Evolutionary conservation across 1,140 invertebrate species (phyloP).

Genomic region (Paralvinella palmiformis): DNA sequence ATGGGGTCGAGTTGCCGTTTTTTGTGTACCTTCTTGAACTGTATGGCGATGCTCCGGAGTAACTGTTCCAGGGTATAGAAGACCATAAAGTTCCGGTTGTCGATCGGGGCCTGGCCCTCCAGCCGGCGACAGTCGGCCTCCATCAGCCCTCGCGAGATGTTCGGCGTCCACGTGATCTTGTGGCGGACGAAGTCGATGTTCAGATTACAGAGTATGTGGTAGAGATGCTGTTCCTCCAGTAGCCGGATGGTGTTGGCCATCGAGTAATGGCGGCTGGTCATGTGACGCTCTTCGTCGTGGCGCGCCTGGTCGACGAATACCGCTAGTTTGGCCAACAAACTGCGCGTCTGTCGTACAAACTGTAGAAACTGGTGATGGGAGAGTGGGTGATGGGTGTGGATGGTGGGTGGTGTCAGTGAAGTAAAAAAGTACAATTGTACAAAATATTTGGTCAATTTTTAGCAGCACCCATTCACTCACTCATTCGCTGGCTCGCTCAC

Average conservation of each 20-base stretch:
- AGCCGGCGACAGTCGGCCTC: not conserved
- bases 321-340: not conserved
- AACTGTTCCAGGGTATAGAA: constrained; percentile 13
- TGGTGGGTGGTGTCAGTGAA: no score
- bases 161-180: constrained; percentile 1
- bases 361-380: not conserved
- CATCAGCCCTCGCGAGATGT: not conserved
- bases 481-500: no score
- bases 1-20: not conserved
- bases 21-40: not conserved
- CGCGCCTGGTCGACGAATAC: constrained; percentile 8
- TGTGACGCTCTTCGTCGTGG: not conserved
- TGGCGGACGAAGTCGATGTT: not conserved
- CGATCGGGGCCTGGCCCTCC: not conserved
- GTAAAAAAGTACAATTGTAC: no score
- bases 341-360: not conserved
- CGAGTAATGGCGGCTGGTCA: not conserved
- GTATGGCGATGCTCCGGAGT: constrained; percentile 2
- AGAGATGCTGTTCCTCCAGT: constrained; percentile 5
- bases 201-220: constrained; percentile 9
- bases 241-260: constrained; percentile 1
- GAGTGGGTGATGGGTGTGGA: no score
- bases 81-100: constrained; percentile 14
- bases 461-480: no score
- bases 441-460: no score